Evolutionary conservation across 2,113 vertebrate genomes (phyloP), one percentile per base, ranked within the genome.

Genomic region (Triplophysa rosa): DNA sequence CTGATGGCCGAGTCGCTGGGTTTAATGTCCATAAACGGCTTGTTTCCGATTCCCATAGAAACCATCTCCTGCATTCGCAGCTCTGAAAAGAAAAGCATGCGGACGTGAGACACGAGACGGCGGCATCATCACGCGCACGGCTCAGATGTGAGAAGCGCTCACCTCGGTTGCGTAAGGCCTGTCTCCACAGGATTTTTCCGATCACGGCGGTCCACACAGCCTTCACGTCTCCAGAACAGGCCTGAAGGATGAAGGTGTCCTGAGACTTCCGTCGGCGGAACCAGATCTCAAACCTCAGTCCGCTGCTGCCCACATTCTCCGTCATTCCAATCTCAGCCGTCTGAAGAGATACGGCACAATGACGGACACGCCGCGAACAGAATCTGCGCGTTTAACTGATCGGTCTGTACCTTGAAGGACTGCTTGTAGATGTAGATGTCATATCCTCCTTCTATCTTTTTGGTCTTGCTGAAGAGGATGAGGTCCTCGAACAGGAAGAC

Each of bases 401-500:
- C 4, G 5, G 3, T 69, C 76, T 81, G 24, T 88, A 95, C 95
- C 92, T 94, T 95, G 82, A 92, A 94, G 68, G 95, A 95, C 66
- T 94, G 93, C 83, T 95, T 95, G 84, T 95, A 95, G 83, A 94
- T 89, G 87, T 94, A 94, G 85, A 94, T 85, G 82, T 94, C 95
- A 9, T 91, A 91, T 83, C 93, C 92, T 19, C 94, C 92, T 29
- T 94, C 93, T 0, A 92, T 90, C 87, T 93, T 95, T 85, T 92
- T 95, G 71, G 93, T 94, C 89, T 95, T 95, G 86, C 95, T 96
- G 83, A 95, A 95, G 67, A 95, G 93, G 87, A 95, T 93, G 80
- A 96, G 94, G 74, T 95, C 95, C 78, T 96, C 94, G 59, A 95
- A 96, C 77, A 95, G 92, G 85, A 96, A 95, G 82, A 95, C 90